Percentiles rank a stretch among this genome's conserved stretches.
These are phyloP conservation scores for Silurus glanis DNA, from an alignment of 2,113 vertebrate species.

Conservation along the genomic window DNA sequence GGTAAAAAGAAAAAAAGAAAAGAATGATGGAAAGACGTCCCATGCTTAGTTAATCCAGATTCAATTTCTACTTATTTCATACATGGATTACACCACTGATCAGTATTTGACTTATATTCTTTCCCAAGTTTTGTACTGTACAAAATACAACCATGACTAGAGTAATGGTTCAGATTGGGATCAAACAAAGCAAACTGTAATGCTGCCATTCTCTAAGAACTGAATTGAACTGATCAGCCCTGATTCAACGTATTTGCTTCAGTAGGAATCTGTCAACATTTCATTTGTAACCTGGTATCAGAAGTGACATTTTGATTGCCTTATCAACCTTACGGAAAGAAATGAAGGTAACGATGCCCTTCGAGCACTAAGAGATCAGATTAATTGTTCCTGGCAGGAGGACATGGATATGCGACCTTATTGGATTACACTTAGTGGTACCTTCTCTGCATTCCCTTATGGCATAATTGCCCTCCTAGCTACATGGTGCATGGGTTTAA, in stretches of 20 bases:
- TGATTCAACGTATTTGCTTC: background rate
- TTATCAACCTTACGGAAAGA: conserved; percentile 7
- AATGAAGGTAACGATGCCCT: conserved; percentile 1
- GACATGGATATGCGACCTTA: conserved; percentile 52
- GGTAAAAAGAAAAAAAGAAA: background rate
- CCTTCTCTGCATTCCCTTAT: background rate
- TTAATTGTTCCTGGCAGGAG: conserved; percentile 41
- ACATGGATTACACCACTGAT: background rate
- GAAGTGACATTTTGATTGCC: conserved; percentile 16
- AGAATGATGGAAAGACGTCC: background rate
- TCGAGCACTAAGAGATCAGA: conserved; percentile 10
- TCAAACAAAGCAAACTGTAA: background rate
- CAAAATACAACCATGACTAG: background rate
- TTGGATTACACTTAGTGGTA: conserved; percentile 48
- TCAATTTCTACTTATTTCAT: background rate
- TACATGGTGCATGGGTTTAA: background rate
- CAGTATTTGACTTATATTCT: background rate
- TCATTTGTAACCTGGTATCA: conserved; percentile 11
- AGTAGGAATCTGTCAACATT: background rate
- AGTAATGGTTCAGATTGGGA: background rate
- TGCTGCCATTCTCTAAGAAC: background rate
- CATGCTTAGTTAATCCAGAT: background rate
- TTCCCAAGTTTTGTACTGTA: background rate
- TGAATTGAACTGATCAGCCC: background rate
- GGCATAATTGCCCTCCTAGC: background rate